Base-by-base conservation (phyloP, 1,140 invertebrate species). In the Colletes gigas region DNA sequence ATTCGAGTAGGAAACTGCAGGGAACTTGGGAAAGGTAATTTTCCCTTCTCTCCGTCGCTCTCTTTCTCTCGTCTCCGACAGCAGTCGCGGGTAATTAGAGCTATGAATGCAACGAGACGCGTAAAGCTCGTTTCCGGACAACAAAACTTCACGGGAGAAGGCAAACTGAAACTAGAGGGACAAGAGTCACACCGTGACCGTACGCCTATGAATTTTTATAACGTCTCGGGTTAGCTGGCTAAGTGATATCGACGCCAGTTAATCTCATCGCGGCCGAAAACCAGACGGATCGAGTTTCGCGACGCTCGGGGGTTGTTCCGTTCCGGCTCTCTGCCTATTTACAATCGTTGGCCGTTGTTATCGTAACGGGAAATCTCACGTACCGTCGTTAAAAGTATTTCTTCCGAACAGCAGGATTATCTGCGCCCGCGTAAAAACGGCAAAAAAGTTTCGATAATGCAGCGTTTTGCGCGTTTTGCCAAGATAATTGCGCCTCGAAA, bases 21-120 rank as follows among this genome's bases (percentile, higher is more conserved):
- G 65, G 75, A 82, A 67, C 21, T 54, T 52, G 76, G 4, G 47
- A 73, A 82, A 68, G 62, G 76, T 65, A 79, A 82, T 74, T 81
- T 66, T 52, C 39, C 54, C 60, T 47, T 47, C 9, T 47, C 44
- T 9, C 44, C 9, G 6, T 47, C 44, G 44, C 44, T 57, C 63
- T 70, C 55, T 71, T 30, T 15, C 63, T 19, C 30, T 30, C 54
- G 39, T 52, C 15, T 44, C 30, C 44, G 14, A 10, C 55, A 47
- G 2, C 44, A 47, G 44, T 47, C 55, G 57, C 54, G 44, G 68
- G 30, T 84, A 84, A 82, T 82, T 81, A 81, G 71, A 81, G 68
- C 67, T 65, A 50, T 57, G 77, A 83, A 73, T 52, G 69, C 77
- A 80, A 69, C 50, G 67, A 72, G 71, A 60, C 77, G 72, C 74